A percentile compares a stretch with the other conserved stretches of the same genome.
Evolutionary conservation across 2,797 vertebrate species (phyloP).

Genomic region (Diplodus sargus): DNA sequence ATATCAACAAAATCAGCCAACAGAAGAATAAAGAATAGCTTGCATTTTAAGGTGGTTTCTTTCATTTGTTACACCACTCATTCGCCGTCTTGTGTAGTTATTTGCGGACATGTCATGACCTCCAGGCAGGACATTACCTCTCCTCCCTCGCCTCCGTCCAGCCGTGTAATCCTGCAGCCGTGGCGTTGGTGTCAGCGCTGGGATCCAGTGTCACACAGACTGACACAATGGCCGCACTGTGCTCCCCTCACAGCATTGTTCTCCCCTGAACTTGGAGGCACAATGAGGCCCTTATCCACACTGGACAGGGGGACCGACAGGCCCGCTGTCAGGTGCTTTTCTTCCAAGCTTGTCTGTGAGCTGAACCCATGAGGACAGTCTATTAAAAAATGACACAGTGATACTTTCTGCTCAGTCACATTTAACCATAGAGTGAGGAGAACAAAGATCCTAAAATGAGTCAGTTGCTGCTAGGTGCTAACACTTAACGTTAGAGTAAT

Average conservation of each 20-base stretch:
- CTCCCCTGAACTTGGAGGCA: constrained; percentile 61
- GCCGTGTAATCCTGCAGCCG: constrained; percentile 58
- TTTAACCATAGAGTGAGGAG: background rate
- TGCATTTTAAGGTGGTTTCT: background rate
- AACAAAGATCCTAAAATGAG: background rate
- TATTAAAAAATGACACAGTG: background rate
- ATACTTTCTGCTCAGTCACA: background rate
- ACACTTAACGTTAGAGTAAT: background rate
- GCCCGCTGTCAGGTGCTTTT: constrained; percentile 70
- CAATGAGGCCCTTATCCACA: constrained; percentile 79
- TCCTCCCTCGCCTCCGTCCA: constrained; percentile 57
- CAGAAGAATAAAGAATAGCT: background rate
- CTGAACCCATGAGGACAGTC: constrained; percentile 24
- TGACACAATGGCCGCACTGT: constrained; percentile 82
- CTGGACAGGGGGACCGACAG: constrained; percentile 29
- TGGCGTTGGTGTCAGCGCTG: constrained; percentile 62
- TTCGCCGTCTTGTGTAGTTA: background rate
- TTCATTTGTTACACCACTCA: background rate
- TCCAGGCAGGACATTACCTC: constrained; percentile 49
- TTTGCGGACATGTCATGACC: constrained; percentile 17
- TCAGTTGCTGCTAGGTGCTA: background rate
- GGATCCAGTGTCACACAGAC: constrained; percentile 71
- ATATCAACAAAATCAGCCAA: background rate
- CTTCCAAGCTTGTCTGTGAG: constrained; percentile 28
- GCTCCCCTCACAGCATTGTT: constrained; percentile 68